Percentiles rank a stretch among this genome's conserved stretches.
These are phyloP conservation scores for Scelioninae gen. 2 DNA, from an alignment of 2,888 invertebrate species.

Conservation along the genomic window DNA sequence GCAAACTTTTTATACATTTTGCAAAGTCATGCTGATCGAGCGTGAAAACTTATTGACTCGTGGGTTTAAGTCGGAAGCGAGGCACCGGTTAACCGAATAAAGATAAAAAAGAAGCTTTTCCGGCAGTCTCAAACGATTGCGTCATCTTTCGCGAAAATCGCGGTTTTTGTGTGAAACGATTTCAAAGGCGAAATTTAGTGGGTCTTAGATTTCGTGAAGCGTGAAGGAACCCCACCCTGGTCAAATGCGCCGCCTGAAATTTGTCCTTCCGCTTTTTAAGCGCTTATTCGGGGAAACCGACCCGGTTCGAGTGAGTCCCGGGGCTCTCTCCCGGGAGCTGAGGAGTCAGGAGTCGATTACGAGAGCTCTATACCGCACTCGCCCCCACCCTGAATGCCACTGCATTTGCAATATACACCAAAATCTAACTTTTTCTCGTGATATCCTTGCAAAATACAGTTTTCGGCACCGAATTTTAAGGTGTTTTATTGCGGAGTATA, in stretches of 20 bases:
- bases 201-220: constrained; percentile 12
- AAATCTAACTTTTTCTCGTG: constrained; percentile 10
- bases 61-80: constrained; percentile 2
- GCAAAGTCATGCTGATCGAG: constrained; percentile 9
- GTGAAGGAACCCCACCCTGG: constrained; percentile 37
- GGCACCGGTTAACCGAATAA: neutral
- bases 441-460: neutral
- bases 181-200: constrained; percentile 18
- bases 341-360: constrained; percentile 57
- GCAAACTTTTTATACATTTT: neutral
- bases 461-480: no score
- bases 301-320: constrained; percentile 56
- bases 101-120: no score
- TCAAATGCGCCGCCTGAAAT: constrained; percentile 50
- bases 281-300: constrained; percentile 56
- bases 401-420: constrained; percentile 38
- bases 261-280: constrained; percentile 55
- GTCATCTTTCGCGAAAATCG: constrained; percentile 17
- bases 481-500: no score
- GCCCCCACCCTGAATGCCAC: constrained; percentile 35
- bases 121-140: constrained; percentile 7
- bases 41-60: constrained; percentile 4
- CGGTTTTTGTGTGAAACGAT: neutral
- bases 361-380: constrained; percentile 52
- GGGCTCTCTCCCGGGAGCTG: constrained; percentile 58